Conservation (phyloP, 2,797 vertebrate species). For the Tympanoctomys barrerae region DNA sequence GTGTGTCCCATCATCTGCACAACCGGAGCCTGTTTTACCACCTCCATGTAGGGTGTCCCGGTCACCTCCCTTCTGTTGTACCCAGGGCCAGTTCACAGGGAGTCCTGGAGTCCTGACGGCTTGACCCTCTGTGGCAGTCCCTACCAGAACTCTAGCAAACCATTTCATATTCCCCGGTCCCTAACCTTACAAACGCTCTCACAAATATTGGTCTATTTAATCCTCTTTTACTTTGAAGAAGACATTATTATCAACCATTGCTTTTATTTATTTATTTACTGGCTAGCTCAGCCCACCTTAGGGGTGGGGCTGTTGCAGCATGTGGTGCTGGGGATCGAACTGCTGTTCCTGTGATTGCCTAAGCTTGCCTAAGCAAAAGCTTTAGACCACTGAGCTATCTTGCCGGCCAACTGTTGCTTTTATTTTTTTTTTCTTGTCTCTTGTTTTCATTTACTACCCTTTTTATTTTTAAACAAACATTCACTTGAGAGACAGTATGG, state of each 20-base stretch:
- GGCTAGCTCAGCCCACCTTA: too few species aligned
- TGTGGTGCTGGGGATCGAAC: too few species aligned
- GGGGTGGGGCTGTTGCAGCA: too few species aligned
- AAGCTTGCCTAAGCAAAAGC: too few species aligned
- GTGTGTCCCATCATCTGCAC: neutral
- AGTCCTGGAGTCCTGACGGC: neutral
- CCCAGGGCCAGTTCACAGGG: neutral
- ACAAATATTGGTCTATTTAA: neutral
- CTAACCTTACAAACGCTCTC: neutral
- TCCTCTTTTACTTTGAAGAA: neutral
- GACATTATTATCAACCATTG: neutral
- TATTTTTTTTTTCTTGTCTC: too few species aligned
- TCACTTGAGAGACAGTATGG: too few species aligned
- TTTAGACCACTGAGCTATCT: too few species aligned
- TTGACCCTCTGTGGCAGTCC: neutral
- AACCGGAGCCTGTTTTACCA: neutral
- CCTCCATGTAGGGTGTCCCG: neutral
- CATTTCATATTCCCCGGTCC: accelerated
- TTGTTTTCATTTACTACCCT: too few species aligned
- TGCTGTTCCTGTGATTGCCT: too few species aligned
- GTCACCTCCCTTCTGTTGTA: neutral
- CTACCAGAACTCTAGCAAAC: neutral
- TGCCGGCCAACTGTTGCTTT: too few species aligned
- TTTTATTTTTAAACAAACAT: too few species aligned
- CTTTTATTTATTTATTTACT: neutral